Base-by-base conservation (phyloP, 2,888 invertebrate species). In the Cerastoderma edule region DNA sequence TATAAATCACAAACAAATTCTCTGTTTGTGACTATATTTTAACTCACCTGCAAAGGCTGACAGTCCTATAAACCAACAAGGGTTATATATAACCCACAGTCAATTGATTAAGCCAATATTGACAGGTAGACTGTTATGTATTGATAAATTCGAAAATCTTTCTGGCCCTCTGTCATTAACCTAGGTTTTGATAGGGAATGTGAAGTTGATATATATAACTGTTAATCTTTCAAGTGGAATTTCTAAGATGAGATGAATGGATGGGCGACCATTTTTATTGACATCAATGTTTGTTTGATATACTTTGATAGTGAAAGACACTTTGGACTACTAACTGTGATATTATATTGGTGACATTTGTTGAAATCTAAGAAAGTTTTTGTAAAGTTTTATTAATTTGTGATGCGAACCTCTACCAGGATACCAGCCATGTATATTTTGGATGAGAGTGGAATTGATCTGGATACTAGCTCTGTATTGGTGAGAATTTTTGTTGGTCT, bases 21-120 rank as follows among this genome's bases (percentile, higher is more conserved):
- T n/a, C n/a, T n/a, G n/a, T n/a, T n/a, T n/a, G n/a, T n/a, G n/a
- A n/a, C n/a, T n/a, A n/a, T n/a, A n/a, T n/a, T n/a, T n/a, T n/a
- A n/a, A n/a, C n/a, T n/a, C n/a, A n/a, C n/a, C n/a, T n/a, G n/a
- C n/a, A n/a, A n/a, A n/a, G n/a, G n/a, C n/a, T n/a, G n/a, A n/a
- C n/a, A n/a, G n/a, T n/a, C n/a, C n/a, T n/a, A 60, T 19, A 30
- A 22, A 32, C 39, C 35, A 39, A 39, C 24, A 60, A 27, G 39
- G 60, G 60, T n/a, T n/a, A 28, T 60, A 60, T 39, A 32, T n/a
- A n/a, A n/a, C n/a, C n/a, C 4, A 46, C n/a, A 73, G 67, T 74
- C 78, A 78, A 39, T 67, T 71, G 71, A 78, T 67, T 67, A 48
- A 33, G 32, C 63, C 53, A 71, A 67, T 78, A 73, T 78, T 78